Conservation (phyloP, 2,888 invertebrate species). For the Temnothorax rugatulus region DNA sequence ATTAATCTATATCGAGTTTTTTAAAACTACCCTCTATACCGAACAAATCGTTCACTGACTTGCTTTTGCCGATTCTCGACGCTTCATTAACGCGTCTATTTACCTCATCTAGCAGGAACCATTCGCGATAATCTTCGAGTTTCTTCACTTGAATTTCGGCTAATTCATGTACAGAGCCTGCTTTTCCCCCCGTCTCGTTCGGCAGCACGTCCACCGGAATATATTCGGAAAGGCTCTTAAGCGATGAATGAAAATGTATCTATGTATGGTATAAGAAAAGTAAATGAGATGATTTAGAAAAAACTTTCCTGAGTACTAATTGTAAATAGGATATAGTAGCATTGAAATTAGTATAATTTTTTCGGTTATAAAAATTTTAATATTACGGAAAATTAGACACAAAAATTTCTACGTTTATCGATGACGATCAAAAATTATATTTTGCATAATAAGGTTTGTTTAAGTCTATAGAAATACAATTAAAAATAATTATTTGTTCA, state of each 20-base stretch:
- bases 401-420: background rate
- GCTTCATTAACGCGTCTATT: slow-evolving; percentile 88
- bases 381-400: background rate
- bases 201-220: slow-evolving; percentile 88
- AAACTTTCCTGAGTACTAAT: background rate
- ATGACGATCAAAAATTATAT: background rate
- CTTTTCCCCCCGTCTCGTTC: slow-evolving; percentile 89
- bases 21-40: slow-evolving; percentile 92
- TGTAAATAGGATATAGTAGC: background rate
- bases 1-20: slow-evolving; percentile 90
- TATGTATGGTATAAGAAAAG: slow-evolving; percentile 43
- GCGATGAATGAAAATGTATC: slow-evolving; percentile 87
- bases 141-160: slow-evolving; percentile 76
- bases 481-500: background rate
- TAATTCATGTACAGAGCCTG: slow-evolving; percentile 82
- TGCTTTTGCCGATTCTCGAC: slow-evolving; percentile 88
- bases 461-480: background rate
- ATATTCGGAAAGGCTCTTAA: slow-evolving; percentile 86
- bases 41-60: slow-evolving; percentile 88
- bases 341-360: background rate
- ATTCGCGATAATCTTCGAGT: slow-evolving; percentile 83
- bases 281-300: background rate
- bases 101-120: slow-evolving; percentile 86
- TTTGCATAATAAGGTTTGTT: background rate
- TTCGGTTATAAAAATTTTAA: background rate